Evolutionary conservation across 2,888 invertebrate genomes (phyloP).

Genomic region (Caenorhabditis sp.): DNA sequence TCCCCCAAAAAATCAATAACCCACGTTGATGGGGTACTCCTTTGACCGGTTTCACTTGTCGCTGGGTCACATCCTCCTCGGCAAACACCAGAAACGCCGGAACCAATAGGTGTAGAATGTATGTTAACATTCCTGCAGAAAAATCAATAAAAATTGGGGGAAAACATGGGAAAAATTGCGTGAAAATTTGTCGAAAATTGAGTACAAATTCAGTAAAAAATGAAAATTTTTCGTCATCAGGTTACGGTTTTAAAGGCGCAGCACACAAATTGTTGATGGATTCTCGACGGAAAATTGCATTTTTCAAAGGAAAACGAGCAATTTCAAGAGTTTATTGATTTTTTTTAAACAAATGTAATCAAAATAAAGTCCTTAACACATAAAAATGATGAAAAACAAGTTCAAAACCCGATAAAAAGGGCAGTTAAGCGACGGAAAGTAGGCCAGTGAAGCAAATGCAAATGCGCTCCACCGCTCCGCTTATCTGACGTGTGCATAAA

Average conservation of each 20-base stretch:
- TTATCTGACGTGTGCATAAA: conserved; percentile 65
- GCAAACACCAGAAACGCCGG: not conserved
- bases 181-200: no score
- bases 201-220: no score
- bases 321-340: not conserved
- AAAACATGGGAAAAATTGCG: no score
- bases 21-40: conserved; percentile 48
- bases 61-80: conserved; percentile 44
- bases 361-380: no score
- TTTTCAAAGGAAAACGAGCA: not conserved
- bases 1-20: conserved; percentile 5
- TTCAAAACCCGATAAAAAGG: not conserved
- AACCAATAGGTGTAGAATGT: conserved; percentile 20
- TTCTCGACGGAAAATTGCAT: not conserved
- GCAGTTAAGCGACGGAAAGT: not conserved
- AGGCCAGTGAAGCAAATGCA: conserved; percentile 13
- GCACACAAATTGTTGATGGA: not conserved
- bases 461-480: conserved; percentile 51
- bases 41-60: conserved; percentile 47
- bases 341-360: no score
- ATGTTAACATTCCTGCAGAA: conserved; percentile 22
- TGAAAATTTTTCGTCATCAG: conserved; percentile 2
- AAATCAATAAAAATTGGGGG: not conserved
- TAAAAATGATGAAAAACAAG: not conserved
- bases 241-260: conserved; percentile 38